Conservation (phyloP, 2,113 vertebrate species). For the Oceanodroma tethys region DNA sequence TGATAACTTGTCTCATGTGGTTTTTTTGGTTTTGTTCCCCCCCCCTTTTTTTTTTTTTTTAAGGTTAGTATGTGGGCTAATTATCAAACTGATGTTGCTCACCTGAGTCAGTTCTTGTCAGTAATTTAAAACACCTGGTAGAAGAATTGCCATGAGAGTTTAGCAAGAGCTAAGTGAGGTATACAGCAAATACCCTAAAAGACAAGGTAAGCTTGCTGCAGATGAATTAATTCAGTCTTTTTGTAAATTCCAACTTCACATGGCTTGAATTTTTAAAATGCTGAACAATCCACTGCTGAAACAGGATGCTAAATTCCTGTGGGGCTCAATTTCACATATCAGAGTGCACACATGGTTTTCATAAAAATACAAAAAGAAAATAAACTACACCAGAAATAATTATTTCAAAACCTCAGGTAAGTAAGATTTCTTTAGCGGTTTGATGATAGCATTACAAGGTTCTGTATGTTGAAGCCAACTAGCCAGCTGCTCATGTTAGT, state of each 20-base stretch:
- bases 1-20: too few species aligned
- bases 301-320: background rate
- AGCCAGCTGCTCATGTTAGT: background rate
- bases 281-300: background rate
- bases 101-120: background rate
- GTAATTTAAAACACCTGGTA: background rate
- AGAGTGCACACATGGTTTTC: rapidly evolving
- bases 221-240: background rate
- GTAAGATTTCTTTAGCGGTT: background rate
- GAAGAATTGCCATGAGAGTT: background rate
- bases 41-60: background rate
- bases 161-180: background rate
- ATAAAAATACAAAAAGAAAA: background rate
- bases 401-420: background rate
- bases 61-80: background rate
- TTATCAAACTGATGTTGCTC: background rate
- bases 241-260: background rate
- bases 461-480: background rate
- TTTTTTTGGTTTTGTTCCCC: too few species aligned
- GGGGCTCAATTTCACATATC: background rate
- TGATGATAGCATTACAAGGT: background rate
- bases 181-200: background rate
- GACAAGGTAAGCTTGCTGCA: background rate
- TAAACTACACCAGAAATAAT: background rate
- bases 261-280: background rate